Evolutionary conservation across 2,113 vertebrate genomes (phyloP).

Genomic region (Scytalopus superciliaris): DNA sequence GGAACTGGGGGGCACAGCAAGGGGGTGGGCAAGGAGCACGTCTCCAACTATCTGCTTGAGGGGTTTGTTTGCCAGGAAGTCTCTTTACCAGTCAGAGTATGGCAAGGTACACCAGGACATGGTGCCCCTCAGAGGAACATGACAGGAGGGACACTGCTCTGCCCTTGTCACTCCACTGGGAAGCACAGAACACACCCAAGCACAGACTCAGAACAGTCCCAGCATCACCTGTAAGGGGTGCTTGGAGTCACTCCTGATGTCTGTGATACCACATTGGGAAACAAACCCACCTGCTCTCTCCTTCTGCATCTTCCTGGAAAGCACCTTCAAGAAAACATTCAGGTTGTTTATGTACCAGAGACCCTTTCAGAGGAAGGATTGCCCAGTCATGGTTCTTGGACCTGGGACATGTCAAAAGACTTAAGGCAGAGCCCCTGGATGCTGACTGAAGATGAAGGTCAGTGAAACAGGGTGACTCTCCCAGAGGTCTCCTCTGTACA

Average conservation of each 20-base stretch:
- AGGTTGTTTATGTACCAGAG: background rate
- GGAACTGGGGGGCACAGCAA: background rate
- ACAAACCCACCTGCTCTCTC: background rate
- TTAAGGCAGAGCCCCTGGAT: background rate
- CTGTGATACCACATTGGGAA: background rate
- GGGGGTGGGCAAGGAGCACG: background rate
- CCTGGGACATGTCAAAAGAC: background rate
- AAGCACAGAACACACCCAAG: background rate
- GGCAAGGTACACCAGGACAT: background rate
- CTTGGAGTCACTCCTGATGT: background rate
- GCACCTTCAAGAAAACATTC: background rate
- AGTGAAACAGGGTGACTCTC: background rate
- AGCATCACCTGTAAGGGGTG: background rate
- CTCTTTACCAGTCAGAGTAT: background rate
- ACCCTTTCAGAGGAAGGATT: background rate
- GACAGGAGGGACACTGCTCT: background rate
- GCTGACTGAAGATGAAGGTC: background rate
- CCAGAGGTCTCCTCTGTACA: background rate
- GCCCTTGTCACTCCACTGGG: background rate
- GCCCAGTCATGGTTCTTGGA: background rate
- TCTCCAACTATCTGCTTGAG: background rate
- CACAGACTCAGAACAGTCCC: background rate
- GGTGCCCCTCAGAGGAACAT: fast-evolving
- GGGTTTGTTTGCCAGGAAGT: background rate
- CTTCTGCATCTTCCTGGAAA: background rate